Percentiles rank a stretch among this genome's conserved stretches.
Evolutionary conservation across 2,888 invertebrate genomes (phyloP).

Genomic region (Sphinx pinastri): DNA sequence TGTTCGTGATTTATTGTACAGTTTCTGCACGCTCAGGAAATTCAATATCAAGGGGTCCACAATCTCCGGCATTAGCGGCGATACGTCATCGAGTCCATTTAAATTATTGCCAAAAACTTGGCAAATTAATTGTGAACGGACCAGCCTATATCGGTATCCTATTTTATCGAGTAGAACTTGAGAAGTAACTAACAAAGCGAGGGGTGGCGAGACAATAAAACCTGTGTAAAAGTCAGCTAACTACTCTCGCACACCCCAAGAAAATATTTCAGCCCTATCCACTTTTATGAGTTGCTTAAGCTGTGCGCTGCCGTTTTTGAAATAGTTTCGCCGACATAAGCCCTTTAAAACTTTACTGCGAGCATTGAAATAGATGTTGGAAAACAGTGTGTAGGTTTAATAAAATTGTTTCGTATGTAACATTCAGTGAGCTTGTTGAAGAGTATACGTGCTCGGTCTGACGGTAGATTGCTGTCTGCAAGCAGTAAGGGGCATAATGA

Average conservation of each 20-base stretch:
- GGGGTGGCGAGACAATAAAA: constrained; percentile 76
- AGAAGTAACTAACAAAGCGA: constrained; percentile 57
- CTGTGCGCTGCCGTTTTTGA: constrained; percentile 66
- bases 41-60: constrained; percentile 72
- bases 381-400: constrained; percentile 33
- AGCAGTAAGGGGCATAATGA: constrained; percentile 74
- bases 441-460: constrained; percentile 63
- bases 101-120: constrained; percentile 71
- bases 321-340: constrained; percentile 54
- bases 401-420: constrained; percentile 42
- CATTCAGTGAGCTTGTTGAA: constrained; percentile 42
- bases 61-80: constrained; percentile 67
- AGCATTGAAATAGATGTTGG: constrained; percentile 61
- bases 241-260: constrained; percentile 63
- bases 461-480: constrained; percentile 62
- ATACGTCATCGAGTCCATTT: constrained; percentile 66
- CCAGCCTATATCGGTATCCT: constrained; percentile 30
- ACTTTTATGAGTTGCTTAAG: constrained; percentile 73
- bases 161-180: constrained; percentile 9
- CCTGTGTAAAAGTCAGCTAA: constrained; percentile 79
- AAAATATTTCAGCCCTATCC: constrained; percentile 65
- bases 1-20: constrained; percentile 70
- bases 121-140: constrained; percentile 46
- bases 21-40: constrained; percentile 64
- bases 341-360: constrained; percentile 52